Evolutionary conservation across 2,797 vertebrate species (phyloP).

Genomic region (Tenualosa thibaudeaui): DNA sequence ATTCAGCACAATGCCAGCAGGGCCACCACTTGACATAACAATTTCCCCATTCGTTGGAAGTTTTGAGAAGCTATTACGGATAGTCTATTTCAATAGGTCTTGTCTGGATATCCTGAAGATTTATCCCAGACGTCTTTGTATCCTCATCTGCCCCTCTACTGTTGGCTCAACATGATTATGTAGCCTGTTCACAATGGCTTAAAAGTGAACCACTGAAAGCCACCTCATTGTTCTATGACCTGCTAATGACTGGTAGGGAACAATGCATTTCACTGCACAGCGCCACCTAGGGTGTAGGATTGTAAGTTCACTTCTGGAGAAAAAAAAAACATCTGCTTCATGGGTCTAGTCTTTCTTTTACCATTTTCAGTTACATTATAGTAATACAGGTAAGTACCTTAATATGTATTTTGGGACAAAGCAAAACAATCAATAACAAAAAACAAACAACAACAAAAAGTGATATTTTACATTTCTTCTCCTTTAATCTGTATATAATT

Average conservation of each 20-base stretch:
- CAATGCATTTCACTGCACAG: neutral
- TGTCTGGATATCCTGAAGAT: neutral
- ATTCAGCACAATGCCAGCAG: slow-evolving; percentile 33
- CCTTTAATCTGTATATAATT: slow-evolving; percentile 3
- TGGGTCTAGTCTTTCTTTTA: neutral
- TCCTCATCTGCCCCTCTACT: neutral
- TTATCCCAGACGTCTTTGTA: neutral
- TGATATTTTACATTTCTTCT: neutral
- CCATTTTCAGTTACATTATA: neutral
- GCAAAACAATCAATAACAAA: neutral
- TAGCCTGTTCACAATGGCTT: neutral
- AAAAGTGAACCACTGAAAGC: neutral
- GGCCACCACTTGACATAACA: slow-evolving; percentile 21
- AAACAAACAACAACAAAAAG: no score
- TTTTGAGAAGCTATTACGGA: neutral
- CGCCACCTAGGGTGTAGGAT: neutral
- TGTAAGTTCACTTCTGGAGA: neutral
- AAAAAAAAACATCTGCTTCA: neutral
- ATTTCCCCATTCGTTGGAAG: neutral
- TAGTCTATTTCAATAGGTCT: neutral
- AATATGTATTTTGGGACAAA: neutral
- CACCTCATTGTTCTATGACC: neutral
- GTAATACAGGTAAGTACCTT: neutral
- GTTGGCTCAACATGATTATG: slow-evolving; percentile 1
- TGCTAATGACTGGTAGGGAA: neutral